Conservation (phyloP, 2,113 vertebrate species). For the Vicugna pacos region DNA sequence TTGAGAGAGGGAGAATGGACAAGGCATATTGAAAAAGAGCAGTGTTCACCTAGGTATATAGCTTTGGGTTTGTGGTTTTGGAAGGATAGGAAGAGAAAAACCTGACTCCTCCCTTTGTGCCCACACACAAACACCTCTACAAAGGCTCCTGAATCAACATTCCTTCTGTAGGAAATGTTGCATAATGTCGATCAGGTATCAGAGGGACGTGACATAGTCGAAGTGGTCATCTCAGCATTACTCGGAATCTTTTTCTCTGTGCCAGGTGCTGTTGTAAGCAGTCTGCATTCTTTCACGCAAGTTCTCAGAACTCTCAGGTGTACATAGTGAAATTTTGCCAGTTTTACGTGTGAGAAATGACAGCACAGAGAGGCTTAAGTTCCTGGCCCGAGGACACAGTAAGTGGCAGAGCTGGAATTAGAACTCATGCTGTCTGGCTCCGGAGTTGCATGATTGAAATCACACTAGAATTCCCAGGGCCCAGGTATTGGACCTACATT, state of each 20-base stretch:
- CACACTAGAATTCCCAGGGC: neutral
- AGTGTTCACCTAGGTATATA: neutral
- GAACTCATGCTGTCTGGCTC: neutral
- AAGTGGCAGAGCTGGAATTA: neutral
- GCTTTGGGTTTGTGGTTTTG: constrained; percentile 5
- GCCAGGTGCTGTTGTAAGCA: neutral
- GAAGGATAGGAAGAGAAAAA: neutral
- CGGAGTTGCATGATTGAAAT: neutral
- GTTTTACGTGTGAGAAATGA: neutral
- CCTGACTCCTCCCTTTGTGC: accelerated
- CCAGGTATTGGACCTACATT: neutral
- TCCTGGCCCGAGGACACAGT: neutral
- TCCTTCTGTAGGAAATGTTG: neutral
- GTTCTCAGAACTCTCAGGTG: neutral
- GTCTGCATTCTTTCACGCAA: neutral
- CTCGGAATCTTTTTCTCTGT: neutral
- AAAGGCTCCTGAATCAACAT: neutral
- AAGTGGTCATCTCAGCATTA: neutral
- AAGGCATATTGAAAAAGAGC: constrained; percentile 21
- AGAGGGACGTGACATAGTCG: neutral
- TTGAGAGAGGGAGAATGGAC: constrained; percentile 7
- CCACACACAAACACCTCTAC: accelerated
- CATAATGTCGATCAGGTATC: neutral
- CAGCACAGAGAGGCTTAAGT: neutral
- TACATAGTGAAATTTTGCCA: neutral